Base-by-base conservation (phyloP, 2,113 vertebrate species). In the Patagioenas fasciata region DNA sequence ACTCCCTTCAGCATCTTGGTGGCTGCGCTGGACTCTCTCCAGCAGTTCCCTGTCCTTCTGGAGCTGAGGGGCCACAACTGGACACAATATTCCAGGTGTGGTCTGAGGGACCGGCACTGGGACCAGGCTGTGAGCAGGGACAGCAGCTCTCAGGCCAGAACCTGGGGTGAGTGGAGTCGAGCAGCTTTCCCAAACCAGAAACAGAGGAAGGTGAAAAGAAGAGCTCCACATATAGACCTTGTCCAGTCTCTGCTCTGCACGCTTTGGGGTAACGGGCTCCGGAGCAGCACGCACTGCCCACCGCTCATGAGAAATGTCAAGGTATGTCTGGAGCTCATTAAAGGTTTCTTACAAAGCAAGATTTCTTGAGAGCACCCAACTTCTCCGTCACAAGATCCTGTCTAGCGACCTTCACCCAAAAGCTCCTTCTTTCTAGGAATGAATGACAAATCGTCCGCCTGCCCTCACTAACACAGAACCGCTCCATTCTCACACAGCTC, bases 381-480 rank as follows among this genome's bases (percentile, higher is more conserved):
- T 51, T 48, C 62, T 58, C 25, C 3, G 2, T 20, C 61, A 53
- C 26, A 44, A 75, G 65, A 65, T 50, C 60, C 57, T 15, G 14
- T 28, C 34, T 20, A 57, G 34, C 5, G 13, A 88, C 34, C 67
- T 94, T 78, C 72, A 60, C 75, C 61, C 51, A 15, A 84, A 62
- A 72, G 6, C 67, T 83, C 48, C 65, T 67, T 79, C 91, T 92
- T 94, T 95, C 93, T 61, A 96, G 88, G 92, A 94, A 95, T 29
- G 34, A 15, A 47, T 44, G 72, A 50, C 65, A 48, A 80, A 60
- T n/a, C 18, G 53, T 48, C 36, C 2, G 15, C 72, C 64, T 21
- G 72, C 53, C 77, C 73, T 58, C 0, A 0, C 21, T 28, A 44
- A 23, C 29, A 4, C 36, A 31, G 10, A 47, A 4, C 54, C 2